Percentiles rank a stretch among this genome's conserved stretches.
phyloP scores from a whole-genome alignment of 23 tunicate species.

The Halocynthia aurantium region DNA sequence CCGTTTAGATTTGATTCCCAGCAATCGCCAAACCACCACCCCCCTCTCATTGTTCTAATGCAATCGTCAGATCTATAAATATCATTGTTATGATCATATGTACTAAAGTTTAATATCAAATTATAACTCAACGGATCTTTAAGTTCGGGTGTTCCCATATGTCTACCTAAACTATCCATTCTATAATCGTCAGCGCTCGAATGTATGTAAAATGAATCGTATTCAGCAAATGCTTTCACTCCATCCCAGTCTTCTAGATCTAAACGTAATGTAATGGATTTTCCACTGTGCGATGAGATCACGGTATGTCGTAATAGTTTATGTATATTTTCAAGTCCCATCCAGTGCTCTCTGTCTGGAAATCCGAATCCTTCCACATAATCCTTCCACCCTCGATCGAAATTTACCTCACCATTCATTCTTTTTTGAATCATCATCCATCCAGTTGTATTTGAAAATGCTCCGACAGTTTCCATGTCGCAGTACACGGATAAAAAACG shows the following conservation, averaged over 20 bases:
- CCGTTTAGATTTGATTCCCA: background rate
- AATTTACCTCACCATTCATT: constrained; percentile 10
- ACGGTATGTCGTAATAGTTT: background rate
- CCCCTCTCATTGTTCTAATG: background rate
- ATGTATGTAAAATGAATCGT: background rate
- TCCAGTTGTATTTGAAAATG: too few species aligned
- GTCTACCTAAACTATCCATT: background rate
- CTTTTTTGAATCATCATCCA: too few species aligned
- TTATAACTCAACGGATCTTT: background rate
- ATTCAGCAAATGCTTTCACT: too few species aligned
- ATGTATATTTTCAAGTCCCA: background rate
- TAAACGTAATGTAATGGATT: background rate
- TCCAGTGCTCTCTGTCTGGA: background rate
- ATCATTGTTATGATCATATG: background rate
- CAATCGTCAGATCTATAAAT: background rate
- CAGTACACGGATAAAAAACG: constrained; percentile 1
- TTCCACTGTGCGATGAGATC: background rate
- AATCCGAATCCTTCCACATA: constrained; percentile 20
- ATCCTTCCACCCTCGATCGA: constrained; percentile 15
- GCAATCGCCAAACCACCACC: constrained; percentile 1
- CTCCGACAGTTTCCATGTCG: too few species aligned
- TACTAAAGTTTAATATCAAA: background rate
- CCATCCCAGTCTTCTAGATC: constrained; percentile 8
- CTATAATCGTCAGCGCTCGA: background rate
- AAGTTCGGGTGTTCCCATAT: background rate